phyloP scores from a whole-genome alignment of 1,140 invertebrate species.

The Augochlora pura region DNA sequence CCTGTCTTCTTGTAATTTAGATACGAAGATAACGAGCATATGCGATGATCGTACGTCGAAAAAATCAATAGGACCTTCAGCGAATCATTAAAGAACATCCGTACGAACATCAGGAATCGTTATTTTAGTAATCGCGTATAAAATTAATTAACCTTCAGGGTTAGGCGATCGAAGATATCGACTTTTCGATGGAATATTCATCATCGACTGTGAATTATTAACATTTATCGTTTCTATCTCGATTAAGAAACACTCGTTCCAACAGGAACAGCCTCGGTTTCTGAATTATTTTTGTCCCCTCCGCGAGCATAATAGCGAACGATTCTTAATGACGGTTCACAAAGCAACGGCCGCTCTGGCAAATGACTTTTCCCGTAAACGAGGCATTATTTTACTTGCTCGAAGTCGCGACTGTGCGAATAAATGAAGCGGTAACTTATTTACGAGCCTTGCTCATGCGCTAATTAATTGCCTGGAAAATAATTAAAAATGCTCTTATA shows the following conservation, averaged over 20 bases:
- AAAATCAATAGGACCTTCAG: neutral
- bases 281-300: slow-evolving; percentile 16
- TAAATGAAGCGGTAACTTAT: slow-evolving; percentile 14
- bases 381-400: slow-evolving; percentile 19
- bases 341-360: slow-evolving; percentile 24
- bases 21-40: neutral
- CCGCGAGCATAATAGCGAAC: slow-evolving; percentile 26
- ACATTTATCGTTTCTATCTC: neutral
- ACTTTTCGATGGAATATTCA: neutral
- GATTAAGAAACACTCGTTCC: neutral
- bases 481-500: neutral
- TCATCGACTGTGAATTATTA: neutral
- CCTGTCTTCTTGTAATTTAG: neutral
- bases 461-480: neutral
- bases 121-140: neutral
- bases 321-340: slow-evolving; percentile 41
- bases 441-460: neutral
- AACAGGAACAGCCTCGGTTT: slow-evolving; percentile 6
- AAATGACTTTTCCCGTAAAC: slow-evolving; percentile 40
- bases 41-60: neutral
- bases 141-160: neutral
- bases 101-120: neutral
- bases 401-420: neutral
- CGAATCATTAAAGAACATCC: no score
- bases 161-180: no score